Base-by-base conservation (phyloP, 2,888 invertebrate genomes). In the Tetranychus truncatus region DNA sequence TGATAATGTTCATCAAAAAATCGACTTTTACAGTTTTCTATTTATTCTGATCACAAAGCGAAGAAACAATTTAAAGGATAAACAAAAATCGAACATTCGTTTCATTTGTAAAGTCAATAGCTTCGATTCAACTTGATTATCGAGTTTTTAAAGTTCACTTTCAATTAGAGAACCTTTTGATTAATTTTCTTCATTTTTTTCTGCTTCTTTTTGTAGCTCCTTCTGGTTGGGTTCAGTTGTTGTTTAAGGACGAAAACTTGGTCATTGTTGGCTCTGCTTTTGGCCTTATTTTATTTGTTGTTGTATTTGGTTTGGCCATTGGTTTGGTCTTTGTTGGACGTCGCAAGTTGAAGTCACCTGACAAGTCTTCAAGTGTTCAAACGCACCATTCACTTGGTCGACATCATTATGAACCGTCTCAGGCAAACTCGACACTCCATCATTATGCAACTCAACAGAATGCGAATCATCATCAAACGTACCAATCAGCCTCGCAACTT, bases 221-320 rank as follows among this genome's bases (percentile, higher is more conserved):
- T 80, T 88, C 89, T 3, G 91, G 92, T 89, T 92, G 91, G 90
- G 85, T 88, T 79, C 86, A 86, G 77, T 86, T 89, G 18, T 45
- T 76, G 78, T 78, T 84, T 71, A 89, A 89, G 80, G 89, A 89
- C 79, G 90, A 91, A 80, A 89, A 90, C 80, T 84, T 91, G 77
- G 86, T 91, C 80, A 88, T 92, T 77, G 86, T 91, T 77, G 86
- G 88, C 74, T 88, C 88, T 76, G 86, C 88, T 72, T 88, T 91
- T 7, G 86, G 88, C 74, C 87, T 87, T 67, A 85, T 89, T 78
- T 85, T 90, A 78, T 84, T 87, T 79, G 87, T 89, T 72, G 89
- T 92, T 15, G 74, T 75, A 20, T 75, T 74, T 18, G 46, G 45
- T 65, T 45, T 76, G 77, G 87, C 92, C 79, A 88, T 89, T 80